Evolutionary conservation across 2,113 vertebrate species (phyloP).

Genomic region (Ptilorrhoa leucosticta): DNA sequence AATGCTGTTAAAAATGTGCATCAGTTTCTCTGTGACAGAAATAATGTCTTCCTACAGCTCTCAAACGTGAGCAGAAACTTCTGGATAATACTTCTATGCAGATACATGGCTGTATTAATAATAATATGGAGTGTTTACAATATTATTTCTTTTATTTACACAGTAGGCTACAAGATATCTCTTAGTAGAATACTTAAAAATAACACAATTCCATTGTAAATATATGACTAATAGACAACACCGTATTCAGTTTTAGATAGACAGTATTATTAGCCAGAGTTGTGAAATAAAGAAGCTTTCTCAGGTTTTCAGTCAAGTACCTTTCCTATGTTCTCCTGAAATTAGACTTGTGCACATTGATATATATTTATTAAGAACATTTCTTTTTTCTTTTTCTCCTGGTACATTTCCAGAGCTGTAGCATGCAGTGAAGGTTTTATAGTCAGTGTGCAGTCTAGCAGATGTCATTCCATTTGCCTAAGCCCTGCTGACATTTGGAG

Average conservation of each 20-base stretch:
- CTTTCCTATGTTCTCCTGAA: constrained; percentile 25
- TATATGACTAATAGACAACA: neutral
- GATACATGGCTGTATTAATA: neutral
- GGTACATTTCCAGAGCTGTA: constrained; percentile 72
- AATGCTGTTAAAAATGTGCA: neutral
- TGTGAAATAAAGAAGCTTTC: neutral
- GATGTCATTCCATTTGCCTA: constrained; percentile 98
- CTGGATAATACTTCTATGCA: neutral
- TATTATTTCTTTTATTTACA: neutral
- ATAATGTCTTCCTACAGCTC: neutral
- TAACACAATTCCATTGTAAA: neutral
- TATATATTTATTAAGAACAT: constrained; percentile 65
- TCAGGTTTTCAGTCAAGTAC: constrained; percentile 32
- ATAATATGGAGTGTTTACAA: neutral
- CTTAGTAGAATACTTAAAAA: neutral
- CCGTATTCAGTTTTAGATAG: neutral
- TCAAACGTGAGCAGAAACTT: neutral
- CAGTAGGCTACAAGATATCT: neutral
- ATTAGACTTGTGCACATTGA: constrained; percentile 59
- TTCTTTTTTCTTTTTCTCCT: constrained; percentile 62
- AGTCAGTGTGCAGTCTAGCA: constrained; percentile 85
- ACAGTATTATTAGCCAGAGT: neutral
- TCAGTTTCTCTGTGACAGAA: neutral
- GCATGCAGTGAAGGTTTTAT: constrained; percentile 84
- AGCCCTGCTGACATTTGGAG: constrained; percentile 97